A percentile compares a stretch with the other conserved stretches of the same genome.
phyloP scores from a whole-genome alignment of 1,140 invertebrate species.

The Acyrthosiphon pisum region DNA sequence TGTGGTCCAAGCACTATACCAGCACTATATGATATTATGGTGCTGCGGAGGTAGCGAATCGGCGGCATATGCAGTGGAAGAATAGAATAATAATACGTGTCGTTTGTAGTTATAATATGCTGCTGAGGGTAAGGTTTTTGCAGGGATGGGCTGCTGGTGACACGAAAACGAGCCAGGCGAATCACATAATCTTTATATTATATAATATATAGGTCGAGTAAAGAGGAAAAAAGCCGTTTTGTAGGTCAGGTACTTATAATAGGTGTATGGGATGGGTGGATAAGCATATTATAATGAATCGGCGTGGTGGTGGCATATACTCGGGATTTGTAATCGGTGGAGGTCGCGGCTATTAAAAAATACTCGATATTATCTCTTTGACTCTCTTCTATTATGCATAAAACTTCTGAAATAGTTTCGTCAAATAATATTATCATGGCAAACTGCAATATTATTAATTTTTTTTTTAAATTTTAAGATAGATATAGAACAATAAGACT shows the following conservation, averaged over 20 bases:
- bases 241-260: not conserved
- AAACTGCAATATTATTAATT: too few relatives aligned
- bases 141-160: not conserved
- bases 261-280: too few relatives aligned
- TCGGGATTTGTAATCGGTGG: not conserved
- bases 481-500: too few relatives aligned
- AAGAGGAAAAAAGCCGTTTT: not conserved
- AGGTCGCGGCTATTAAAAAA: too few relatives aligned
- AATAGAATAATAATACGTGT: not conserved
- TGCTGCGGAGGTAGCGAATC: not conserved
- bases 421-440: not conserved
- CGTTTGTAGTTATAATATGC: not conserved
- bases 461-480: too few relatives aligned
- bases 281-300: not conserved
- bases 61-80: not conserved
- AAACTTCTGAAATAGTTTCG: not conserved
- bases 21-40: not conserved
- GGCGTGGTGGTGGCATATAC: too few relatives aligned
- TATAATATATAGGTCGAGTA: not conserved
- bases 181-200: not conserved
- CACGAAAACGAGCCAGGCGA: not conserved
- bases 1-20: not conserved
- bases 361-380: too few relatives aligned
- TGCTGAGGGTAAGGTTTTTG: not conserved
- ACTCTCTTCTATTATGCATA: not conserved